Conservation (phyloP, 2,888 invertebrate genomes). For the Coelinius sp. region DNA sequence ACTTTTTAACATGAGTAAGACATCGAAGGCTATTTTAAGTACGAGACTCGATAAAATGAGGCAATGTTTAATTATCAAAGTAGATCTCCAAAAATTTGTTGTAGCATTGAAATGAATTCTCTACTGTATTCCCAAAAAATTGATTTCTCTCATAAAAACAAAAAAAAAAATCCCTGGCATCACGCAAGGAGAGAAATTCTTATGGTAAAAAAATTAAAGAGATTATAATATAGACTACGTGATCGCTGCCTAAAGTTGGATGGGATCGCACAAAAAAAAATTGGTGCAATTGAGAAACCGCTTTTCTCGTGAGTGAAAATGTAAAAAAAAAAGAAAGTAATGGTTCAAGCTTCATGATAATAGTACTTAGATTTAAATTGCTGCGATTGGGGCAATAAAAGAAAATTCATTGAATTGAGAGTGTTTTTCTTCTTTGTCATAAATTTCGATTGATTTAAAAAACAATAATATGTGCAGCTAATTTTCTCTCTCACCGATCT, state of each 20-base stretch:
- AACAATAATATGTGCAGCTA: conserved; percentile 48
- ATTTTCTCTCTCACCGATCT: conserved; percentile 35
- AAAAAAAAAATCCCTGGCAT: conserved; percentile 38
- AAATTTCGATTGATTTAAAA: background rate
- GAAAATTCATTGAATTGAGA: background rate
- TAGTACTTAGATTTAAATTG: conserved; percentile 2
- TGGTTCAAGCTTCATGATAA: background rate
- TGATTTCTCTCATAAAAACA: conserved; percentile 7
- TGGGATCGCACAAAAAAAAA: conserved; percentile 56
- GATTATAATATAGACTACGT: conserved; percentile 65
- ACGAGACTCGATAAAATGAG: conserved; percentile 48
- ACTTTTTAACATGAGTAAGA: conserved; percentile 23
- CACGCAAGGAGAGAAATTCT: conserved; percentile 42
- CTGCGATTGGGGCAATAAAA: conserved; percentile 6
- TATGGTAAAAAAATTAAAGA: conserved; percentile 63
- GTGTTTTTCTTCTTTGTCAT: background rate
- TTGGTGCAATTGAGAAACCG: conserved; percentile 45
- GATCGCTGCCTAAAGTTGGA: conserved; percentile 60
- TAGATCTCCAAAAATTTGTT: background rate
- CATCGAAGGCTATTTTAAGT: conserved; percentile 52
- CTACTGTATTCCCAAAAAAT: background rate
- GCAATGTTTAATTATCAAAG: background rate
- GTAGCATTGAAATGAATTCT: background rate
- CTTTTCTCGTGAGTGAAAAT: background rate
- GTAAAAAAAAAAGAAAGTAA: conserved; percentile 5